Evolutionary conservation across 37 sponge, comb jelly and placozoan genomes (phyloP), one percentile per base, ranked within the genome.

Genomic region (Spongilla lacustris): DNA sequence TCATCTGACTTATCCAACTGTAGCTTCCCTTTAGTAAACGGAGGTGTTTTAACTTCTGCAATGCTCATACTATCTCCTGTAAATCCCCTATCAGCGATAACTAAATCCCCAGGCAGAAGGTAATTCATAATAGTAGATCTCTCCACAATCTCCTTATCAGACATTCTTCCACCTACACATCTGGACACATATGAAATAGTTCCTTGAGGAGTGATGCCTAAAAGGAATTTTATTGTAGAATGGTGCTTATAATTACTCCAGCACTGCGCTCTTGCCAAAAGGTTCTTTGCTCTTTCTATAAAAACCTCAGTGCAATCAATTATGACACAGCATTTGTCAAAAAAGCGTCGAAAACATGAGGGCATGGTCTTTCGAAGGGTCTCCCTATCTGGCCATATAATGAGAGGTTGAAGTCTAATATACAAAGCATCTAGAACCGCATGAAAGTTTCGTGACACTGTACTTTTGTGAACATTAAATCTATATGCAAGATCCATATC

Each of bases 371-470:
- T 79, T 69, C 69, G 38, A 6, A 92, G 68, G 32, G 41, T 73
- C 17, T 86, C 91, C 34, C 88, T 33, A 19, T 87, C 85, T 50
- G 91, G 91, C 88, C 94, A 92, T 14, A 86, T 33, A 37, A 92
- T 79, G 49, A 93, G 69, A 68, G 58, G 87, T 31, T 67, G 49
- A 17, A 93, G 31, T 70, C 36, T 66, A 13, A 68, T 0, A 24
- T 78, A 23, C 36, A 70, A 31, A 24, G 72, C 36, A 27, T 28
- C 49, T 31, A 84, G 37, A 21, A 36, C 71, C 0, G 19, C 33
- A 23, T 32, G 36, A 27, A 91, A 84, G 12, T 28, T 87, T 12
- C 84, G 84, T 28, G 58, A 69, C 9, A 87, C 83, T 28, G 87
- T 91, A 23, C 82, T 80, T 25, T 22, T 24, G 41, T 71, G 73